Evolutionary conservation across 2,797 vertebrate genomes (phyloP).

Genomic region (Tangara arthus): DNA sequence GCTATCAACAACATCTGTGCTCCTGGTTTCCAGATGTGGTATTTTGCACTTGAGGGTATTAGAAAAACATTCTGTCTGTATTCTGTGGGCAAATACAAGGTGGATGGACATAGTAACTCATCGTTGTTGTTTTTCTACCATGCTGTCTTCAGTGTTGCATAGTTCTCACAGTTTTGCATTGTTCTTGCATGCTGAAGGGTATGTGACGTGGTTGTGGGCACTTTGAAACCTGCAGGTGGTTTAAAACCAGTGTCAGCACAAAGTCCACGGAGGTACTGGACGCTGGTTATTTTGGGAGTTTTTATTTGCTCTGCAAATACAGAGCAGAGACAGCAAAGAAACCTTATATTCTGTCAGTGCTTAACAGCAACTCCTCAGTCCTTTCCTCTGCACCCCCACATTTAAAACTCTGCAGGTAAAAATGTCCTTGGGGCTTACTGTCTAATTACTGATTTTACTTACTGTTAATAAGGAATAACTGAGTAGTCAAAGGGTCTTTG

Average conservation of each 20-base stretch:
- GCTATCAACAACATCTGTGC: not conserved
- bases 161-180: not conserved
- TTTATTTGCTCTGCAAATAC: not conserved
- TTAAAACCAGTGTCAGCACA: not conserved
- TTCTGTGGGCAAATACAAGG: not conserved
- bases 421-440: not conserved
- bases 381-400: not conserved
- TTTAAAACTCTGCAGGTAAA: not conserved
- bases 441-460: not conserved
- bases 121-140: not conserved
- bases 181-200: not conserved
- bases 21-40: conserved; percentile 5
- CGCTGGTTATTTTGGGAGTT: not conserved
- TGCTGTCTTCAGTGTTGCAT: not conserved
- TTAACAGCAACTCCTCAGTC: not conserved
- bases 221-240: conserved; percentile 48
- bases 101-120: not conserved
- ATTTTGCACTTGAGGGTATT: not conserved
- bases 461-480: not conserved
- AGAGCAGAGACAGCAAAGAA: not conserved
- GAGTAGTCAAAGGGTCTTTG: not conserved
- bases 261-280: not conserved
- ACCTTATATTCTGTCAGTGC: not conserved
- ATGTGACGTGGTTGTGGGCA: not conserved
- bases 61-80: not conserved